Evolutionary conservation across 2,113 vertebrate genomes (phyloP), one percentile per base, ranked within the genome.

Genomic region (Polyodon spathula): DNA sequence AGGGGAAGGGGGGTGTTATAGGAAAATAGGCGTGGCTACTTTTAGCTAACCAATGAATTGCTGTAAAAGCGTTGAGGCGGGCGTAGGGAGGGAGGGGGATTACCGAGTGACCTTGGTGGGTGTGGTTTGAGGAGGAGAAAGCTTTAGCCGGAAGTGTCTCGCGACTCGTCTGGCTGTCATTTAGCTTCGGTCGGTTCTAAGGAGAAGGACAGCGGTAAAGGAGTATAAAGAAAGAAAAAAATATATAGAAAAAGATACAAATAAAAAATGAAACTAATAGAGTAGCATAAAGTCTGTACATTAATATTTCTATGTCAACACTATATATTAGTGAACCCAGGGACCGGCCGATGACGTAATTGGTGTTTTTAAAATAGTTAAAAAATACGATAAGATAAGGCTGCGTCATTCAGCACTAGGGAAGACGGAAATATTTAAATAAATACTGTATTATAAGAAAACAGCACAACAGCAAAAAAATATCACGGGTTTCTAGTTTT

Each of bases 81-180:
- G 81, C 57, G 78, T 66, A n/a, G 37, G 4, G 53, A 17, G 81
- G 79, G n/a, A n/a, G 63, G 72, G 74, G 60, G 73, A 38, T 37
- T n/a, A n/a, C n/a, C n/a, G n/a, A 27, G 0, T 69, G 72, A 81
- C 73, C 74, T 46, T 37, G 52, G 68, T 52, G 77, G 82, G 78
- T 68, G 71, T 66, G 37, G 63, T 12, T 16, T 2, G 17, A 43
- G 6, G 2, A 37, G 63, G 86, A 85, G 74, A 78, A 78, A 71
- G 74, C 63, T 76, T 59, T 76, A 91, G 86, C 82, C 91, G 93
- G 93, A 95, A 95, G 92, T 93, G 85, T 84, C 83, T 88, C 85
- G 84, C 62, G 84, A 89, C 84, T 93, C 92, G 91, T 81, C 84
- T 89, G 88, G 89, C 90, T 93, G 93, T 93, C 93, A 94, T 89